phyloP scores from a whole-genome alignment of 2,113 vertebrate species.

The Reinhardtius hippoglossoides region DNA sequence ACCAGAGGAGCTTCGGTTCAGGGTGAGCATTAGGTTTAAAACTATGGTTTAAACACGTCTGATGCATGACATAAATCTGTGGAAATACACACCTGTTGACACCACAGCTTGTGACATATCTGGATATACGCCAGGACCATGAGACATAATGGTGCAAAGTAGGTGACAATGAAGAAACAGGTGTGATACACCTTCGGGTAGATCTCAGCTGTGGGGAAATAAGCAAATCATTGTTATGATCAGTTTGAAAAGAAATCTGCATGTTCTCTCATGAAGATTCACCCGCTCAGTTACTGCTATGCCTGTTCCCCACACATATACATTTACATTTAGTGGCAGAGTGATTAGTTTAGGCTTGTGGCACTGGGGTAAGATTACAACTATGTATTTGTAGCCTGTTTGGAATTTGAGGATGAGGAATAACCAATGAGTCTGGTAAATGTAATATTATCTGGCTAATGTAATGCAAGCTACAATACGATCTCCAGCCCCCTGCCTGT shows the following conservation, averaged over 20 bases:
- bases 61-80: neutral
- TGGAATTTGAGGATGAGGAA: neutral
- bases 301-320: neutral
- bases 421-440: neutral
- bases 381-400: no score
- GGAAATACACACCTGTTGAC: conserved; percentile 88
- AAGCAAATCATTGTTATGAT: conserved; percentile 26
- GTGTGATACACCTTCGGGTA: conserved; percentile 96
- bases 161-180: conserved; percentile 96
- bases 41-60: neutral
- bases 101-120: conserved; percentile 97
- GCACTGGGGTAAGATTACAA: no score
- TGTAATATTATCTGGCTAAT: neutral
- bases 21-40: neutral
- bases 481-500: no score
- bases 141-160: conserved; percentile 94
- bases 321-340: neutral
- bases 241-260: neutral
- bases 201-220: conserved; percentile 86
- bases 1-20: neutral
- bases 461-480: no score
- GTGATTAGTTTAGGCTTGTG: no score
- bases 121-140: conserved; percentile 98
- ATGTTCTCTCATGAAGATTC: neutral
- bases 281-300: neutral